Conservation (phyloP, 2,888 invertebrate species). For the Sycophila texana region DNA sequence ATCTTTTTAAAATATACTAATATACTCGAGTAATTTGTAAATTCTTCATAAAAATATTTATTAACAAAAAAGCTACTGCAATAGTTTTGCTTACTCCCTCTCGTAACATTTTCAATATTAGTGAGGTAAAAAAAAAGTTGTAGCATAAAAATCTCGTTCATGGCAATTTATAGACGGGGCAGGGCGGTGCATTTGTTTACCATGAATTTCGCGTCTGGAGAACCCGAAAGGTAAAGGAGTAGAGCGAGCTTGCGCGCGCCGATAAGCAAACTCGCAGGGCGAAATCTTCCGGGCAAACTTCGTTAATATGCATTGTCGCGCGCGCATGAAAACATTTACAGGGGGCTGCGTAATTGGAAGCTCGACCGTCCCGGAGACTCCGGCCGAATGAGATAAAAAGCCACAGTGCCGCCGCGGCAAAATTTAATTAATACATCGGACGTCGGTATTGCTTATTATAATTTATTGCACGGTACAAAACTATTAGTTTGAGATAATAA, state of each 20-base stretch:
- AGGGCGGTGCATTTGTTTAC: constrained; percentile 6
- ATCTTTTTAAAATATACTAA: no score
- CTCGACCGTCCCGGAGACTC: no score
- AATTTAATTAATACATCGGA: constrained; percentile 19
- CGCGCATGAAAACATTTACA: constrained; percentile 38
- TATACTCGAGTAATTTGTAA: no score
- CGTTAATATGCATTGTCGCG: constrained; percentile 50
- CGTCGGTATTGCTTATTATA: background rate
- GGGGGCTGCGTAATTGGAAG: constrained; percentile 31
- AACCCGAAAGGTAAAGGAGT: background rate
- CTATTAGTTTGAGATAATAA: no score
- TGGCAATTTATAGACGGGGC: no score
- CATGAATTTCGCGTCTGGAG: constrained; percentile 23
- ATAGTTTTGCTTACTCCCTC: no score
- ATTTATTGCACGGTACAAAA: background rate
- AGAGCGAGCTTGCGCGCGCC: background rate
- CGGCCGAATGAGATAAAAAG: constrained; percentile 31
- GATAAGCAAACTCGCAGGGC: constrained; percentile 5
- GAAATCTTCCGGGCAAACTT: constrained; percentile 48
- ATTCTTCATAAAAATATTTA: no score
- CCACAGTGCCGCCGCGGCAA: no score
- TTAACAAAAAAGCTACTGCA: no score
- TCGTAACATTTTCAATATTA: no score
- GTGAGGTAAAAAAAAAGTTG: no score
- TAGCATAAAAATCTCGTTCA: no score